Base-by-base conservation (phyloP, 2,113 vertebrate genomes). In the Petrocephalus microphthalmus region DNA sequence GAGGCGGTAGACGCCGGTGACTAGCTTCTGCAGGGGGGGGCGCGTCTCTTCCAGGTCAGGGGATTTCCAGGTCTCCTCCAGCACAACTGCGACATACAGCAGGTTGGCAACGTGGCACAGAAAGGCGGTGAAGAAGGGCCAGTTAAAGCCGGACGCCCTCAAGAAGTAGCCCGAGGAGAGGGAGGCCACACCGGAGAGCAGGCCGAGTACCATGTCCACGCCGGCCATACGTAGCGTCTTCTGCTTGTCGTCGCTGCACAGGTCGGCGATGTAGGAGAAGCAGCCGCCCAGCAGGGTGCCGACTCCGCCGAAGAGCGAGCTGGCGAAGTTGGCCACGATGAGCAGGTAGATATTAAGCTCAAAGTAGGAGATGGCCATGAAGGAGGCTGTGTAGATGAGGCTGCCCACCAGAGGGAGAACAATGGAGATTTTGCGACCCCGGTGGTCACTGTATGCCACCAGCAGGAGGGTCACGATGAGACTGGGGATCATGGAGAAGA, bases 81-180 rank as follows among this genome's bases (percentile, higher is more conserved):
- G 94, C 85, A 97, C 90, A 91, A 98, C 97, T n/a, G 94, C 7
- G 52, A 96, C 94, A 67, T 98, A 99, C 51, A 95, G 81, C 20
- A 99, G 92, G 85, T 95, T 96, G 88, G 97, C 0, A 17, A 89
- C 13, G 49, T 96, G 94, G 83, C 95, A 94, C 22, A 96, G 0
- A 0, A 93, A 92, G 1, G 95, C 91, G 1, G 94, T 95, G 15
- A 95, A 53, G 92, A 98, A 97, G 22, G 97, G 97, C 97, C 97
- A 98, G 7, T 94, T 92, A 91, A 99, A 99, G 19, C 97, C 97
- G 2, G 95, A 56, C 8, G 91, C 94, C 92, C 91, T 95, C 84
- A 99, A 91, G 88, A 98, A 97, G 92, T 98, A 98, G 42, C 98
- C 98, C 3, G 98, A 97, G 6, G 92, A 94, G 86, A 99, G 90